These are phyloP conservation scores for Xestia sexstrigata DNA, from an alignment of 2,888 invertebrate genomes.

Conservation along the genomic window DNA sequence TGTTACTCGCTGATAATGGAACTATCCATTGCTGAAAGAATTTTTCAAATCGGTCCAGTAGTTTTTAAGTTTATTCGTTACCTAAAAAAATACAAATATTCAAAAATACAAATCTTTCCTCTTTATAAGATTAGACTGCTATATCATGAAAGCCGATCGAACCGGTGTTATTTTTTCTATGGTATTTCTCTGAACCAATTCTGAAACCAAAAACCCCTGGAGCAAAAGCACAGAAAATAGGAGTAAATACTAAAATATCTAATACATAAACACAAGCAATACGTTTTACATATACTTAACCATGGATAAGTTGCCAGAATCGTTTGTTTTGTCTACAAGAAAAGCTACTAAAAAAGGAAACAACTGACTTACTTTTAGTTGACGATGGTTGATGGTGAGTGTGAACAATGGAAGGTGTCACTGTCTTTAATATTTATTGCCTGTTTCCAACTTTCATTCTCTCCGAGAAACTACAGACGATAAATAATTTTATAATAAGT, in stretches of 20 bases:
- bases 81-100: no score
- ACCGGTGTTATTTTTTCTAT: neutral
- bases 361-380: neutral
- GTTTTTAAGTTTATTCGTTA: no score
- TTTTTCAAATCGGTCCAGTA: no score
- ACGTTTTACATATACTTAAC: neutral
- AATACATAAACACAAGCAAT: neutral
- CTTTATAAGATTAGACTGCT: no score
- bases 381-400: neutral
- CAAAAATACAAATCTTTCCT: no score
- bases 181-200: neutral
- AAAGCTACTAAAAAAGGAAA: neutral
- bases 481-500: conserved; percentile 17
- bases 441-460: conserved; percentile 16
- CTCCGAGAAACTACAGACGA: conserved; percentile 4
- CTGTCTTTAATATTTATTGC: conserved; percentile 14
- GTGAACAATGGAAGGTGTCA: neutral
- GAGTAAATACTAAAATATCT: neutral
- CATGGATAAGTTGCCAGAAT: neutral
- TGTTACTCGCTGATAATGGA: no score
- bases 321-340: conserved; percentile 15
- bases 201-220: neutral
- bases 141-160: no score
- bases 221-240: neutral
- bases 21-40: no score